Percentiles rank a stretch among this genome's conserved stretches.
Conservation (phyloP, 2,888 invertebrate species). For the Meliscaeva auricollis region DNA sequence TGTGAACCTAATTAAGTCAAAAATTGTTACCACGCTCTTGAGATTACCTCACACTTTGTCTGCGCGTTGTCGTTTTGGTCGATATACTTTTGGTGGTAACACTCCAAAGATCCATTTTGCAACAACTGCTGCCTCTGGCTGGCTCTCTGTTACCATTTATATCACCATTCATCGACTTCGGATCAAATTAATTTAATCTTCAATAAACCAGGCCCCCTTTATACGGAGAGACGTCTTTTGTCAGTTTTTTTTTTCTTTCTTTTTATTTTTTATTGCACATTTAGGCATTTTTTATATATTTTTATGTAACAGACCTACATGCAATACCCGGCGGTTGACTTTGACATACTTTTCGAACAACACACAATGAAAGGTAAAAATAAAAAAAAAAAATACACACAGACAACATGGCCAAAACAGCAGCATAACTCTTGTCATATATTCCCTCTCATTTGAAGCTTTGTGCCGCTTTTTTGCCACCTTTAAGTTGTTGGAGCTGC, state of each 20-base stretch:
- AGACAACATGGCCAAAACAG: slow-evolving; percentile 45
- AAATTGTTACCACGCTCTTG: slow-evolving; percentile 73
- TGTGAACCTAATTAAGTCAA: slow-evolving; percentile 69
- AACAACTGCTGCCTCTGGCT: slow-evolving; percentile 23
- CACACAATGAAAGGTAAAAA: slow-evolving; percentile 48
- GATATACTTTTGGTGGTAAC: slow-evolving; percentile 4
- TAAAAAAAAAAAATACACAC: slow-evolving; percentile 17
- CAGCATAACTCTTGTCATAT: slow-evolving; percentile 51
- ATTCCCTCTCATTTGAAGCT: slow-evolving; percentile 61
- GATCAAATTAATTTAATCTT: slow-evolving; percentile 26
- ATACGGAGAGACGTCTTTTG: slow-evolving; percentile 65
- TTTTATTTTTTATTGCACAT: slow-evolving; percentile 64
- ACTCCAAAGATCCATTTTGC: slow-evolving; percentile 33
- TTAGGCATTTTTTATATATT: slow-evolving; percentile 60
- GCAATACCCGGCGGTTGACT: slow-evolving; percentile 74
- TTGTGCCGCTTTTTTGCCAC: slow-evolving; percentile 55
- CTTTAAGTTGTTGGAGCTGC: slow-evolving; percentile 16
- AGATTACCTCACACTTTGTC: slow-evolving; percentile 65
- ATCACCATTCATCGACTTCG: slow-evolving; percentile 30
- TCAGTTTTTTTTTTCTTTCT: slow-evolving; percentile 31
- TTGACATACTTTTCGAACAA: slow-evolving; percentile 71
- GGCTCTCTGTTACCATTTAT: slow-evolving; percentile 59
- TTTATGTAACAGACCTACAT: slow-evolving; percentile 76
- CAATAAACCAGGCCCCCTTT: slow-evolving; percentile 57
- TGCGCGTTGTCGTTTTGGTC: neutral